Conservation (phyloP, 2,888 invertebrate species). For the Cremastinae sp. region DNA sequence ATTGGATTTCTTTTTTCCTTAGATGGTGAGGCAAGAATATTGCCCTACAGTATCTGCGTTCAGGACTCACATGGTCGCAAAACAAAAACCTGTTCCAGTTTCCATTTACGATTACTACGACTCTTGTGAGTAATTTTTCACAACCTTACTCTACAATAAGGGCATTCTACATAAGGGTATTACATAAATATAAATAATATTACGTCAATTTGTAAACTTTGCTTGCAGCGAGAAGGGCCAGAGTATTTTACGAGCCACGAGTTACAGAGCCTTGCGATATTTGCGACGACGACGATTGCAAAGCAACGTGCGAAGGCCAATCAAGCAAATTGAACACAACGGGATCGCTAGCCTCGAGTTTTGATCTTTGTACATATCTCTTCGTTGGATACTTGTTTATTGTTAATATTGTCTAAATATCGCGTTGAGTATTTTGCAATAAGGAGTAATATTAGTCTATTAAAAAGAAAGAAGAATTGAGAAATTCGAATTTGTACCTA, state of each 20-base stretch:
- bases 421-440: constrained; percentile 9
- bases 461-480: neutral
- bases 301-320: constrained; percentile 80
- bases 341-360: constrained; percentile 55
- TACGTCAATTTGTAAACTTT: neutral
- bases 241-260: constrained; percentile 89
- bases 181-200: neutral
- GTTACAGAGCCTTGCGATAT: constrained; percentile 88
- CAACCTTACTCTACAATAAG: no score
- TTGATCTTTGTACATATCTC: constrained; percentile 62
- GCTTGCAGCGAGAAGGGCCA: constrained; percentile 88
- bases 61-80: constrained; percentile 90
- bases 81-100: constrained; percentile 92
- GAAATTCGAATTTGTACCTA: no score
- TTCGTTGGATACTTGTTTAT: constrained; percentile 48
- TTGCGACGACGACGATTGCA: constrained; percentile 87
- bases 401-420: constrained; percentile 37
- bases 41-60: constrained; percentile 93
- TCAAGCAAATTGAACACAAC: constrained; percentile 70
- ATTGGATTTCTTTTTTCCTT: constrained; percentile 51
- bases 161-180: no score
- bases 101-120: constrained; percentile 95
- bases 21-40: constrained; percentile 83
- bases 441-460: neutral
- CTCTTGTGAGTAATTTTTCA: constrained; percentile 84